A percentile compares a stretch with the other conserved stretches of the same genome.
phyloP scores from a whole-genome alignment of 2,113 vertebrate species.

The Semnornis frantzii region DNA sequence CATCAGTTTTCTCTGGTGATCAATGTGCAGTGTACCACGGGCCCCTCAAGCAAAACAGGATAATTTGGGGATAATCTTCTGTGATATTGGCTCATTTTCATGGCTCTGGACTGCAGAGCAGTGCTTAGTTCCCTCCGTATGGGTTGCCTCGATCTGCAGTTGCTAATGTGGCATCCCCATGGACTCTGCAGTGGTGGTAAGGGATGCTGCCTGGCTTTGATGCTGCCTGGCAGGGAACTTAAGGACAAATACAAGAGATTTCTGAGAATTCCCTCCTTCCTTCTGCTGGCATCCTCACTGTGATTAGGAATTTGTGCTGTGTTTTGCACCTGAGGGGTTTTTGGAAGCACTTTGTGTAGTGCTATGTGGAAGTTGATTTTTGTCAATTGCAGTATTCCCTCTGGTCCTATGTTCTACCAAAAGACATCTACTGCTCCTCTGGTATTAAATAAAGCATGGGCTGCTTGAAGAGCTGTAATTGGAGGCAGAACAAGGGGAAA shows the following conservation, averaged over 20 bases:
- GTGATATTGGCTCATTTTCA: rapidly evolving
- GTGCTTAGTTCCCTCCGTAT: rapidly evolving
- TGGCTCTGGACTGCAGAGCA: background rate
- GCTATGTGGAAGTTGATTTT: too few species aligned
- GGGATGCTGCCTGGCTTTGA: background rate
- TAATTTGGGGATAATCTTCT: background rate
- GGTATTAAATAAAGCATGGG: background rate
- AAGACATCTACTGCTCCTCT: background rate
- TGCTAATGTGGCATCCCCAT: rapidly evolving
- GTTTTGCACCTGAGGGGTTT: background rate
- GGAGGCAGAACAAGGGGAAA: too few species aligned
- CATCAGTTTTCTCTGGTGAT: background rate
- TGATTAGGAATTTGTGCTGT: background rate
- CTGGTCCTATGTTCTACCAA: background rate
- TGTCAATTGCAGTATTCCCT: background rate
- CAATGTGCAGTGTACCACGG: background rate
- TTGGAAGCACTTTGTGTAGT: background rate
- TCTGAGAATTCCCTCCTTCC: background rate
- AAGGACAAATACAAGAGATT: background rate
- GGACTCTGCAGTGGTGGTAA: rapidly evolving
- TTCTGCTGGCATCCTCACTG: background rate
- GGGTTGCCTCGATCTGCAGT: background rate
- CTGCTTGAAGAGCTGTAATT: background rate
- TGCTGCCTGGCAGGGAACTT: background rate
- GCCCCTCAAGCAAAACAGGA: background rate